Evolutionary conservation across 2,888 invertebrate genomes (phyloP).

Genomic region (Automeris io): DNA sequence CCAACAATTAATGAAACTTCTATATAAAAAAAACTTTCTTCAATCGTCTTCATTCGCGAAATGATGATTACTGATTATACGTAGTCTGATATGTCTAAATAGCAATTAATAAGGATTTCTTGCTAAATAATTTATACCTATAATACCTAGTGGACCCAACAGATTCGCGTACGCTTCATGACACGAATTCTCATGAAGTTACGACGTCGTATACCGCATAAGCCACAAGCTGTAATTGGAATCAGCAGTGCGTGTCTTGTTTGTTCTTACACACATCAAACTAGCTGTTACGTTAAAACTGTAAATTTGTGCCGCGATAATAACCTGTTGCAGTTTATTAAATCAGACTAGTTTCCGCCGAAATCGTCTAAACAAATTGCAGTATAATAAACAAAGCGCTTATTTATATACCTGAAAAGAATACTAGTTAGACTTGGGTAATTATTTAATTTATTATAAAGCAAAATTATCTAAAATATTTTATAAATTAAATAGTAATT

Average conservation of each 20-base stretch:
- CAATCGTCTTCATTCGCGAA: too few relatives aligned
- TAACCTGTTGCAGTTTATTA: conserved; percentile 19
- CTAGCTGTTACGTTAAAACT: conserved; percentile 35
- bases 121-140: not conserved
- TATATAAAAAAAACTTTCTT: too few relatives aligned
- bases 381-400: too few relatives aligned
- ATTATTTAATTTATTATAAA: too few relatives aligned
- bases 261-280: conserved; percentile 34
- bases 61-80: too few relatives aligned
- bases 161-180: not conserved
- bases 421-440: too few relatives aligned
- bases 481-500: too few relatives aligned
- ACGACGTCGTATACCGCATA: conserved; percentile 35
- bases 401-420: too few relatives aligned
- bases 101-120: too few relatives aligned
- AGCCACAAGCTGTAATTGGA: conserved; percentile 37
- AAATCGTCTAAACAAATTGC: not conserved
- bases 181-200: conserved; percentile 17
- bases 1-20: too few relatives aligned
- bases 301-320: conserved; percentile 31
- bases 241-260: conserved; percentile 41
- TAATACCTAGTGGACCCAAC: not conserved
- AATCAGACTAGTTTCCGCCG: not conserved
- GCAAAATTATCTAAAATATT: too few relatives aligned
- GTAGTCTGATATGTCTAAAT: too few relatives aligned